Evolutionary conservation across 2,113 vertebrate genomes (phyloP).

Genomic region (Oncorhynchus keta): DNA sequence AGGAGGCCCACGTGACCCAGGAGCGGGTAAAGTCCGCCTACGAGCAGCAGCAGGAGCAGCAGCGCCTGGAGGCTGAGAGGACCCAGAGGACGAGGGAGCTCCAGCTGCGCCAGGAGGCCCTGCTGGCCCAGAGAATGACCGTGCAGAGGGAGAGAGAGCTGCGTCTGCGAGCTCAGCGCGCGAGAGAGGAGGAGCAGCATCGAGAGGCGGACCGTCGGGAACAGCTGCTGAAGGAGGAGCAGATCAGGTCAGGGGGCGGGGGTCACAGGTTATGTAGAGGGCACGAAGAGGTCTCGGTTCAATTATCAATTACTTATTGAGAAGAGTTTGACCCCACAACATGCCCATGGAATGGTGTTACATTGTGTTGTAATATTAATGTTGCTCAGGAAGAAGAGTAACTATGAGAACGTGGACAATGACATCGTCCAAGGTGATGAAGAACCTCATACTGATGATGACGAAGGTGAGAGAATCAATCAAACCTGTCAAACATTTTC

Average conservation of each 20-base stretch:
- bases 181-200: conserved; percentile 73
- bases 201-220: conserved; percentile 73
- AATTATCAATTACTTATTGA: background rate
- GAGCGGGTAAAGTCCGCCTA: conserved; percentile 70
- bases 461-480: conserved; percentile 71
- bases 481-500: background rate
- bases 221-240: conserved; percentile 60
- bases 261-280: background rate
- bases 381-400: conserved; percentile 77
- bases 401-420: conserved; percentile 83
- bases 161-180: conserved; percentile 71
- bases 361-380: background rate
- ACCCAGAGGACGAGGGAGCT: conserved; percentile 77
- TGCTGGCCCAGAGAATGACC: conserved; percentile 75
- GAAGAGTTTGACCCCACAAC: background rate
- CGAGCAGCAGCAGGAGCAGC: conserved; percentile 88
- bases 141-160: conserved; percentile 79
- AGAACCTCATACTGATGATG: conserved; percentile 72
- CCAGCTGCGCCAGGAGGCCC: conserved; percentile 75
- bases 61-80: conserved; percentile 74
- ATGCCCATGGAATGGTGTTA: background rate
- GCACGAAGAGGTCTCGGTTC: background rate
- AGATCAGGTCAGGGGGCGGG: conserved; percentile 61
- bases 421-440: conserved; percentile 84
- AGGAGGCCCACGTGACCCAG: conserved; percentile 27